A percentile compares a stretch with the other conserved stretches of the same genome.
These are phyloP conservation scores for Chamaetylas fuelleborni DNA, from an alignment of 2,113 vertebrate species.

Conservation along the genomic window DNA sequence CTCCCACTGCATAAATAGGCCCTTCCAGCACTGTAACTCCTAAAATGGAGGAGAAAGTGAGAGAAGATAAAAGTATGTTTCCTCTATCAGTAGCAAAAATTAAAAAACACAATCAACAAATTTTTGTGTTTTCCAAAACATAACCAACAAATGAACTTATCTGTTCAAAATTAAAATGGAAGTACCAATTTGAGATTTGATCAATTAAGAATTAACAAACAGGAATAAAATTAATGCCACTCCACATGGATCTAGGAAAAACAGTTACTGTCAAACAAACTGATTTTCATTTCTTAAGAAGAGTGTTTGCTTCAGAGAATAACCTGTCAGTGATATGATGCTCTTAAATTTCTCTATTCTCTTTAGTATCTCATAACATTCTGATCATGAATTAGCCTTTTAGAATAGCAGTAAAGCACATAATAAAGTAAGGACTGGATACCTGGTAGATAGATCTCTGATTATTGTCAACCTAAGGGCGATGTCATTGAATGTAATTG, in stretches of 20 bases:
- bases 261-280: background rate
- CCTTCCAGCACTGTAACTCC: constrained; percentile 83
- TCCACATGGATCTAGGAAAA: background rate
- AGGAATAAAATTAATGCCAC: background rate
- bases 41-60: constrained; percentile 40
- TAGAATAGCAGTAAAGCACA: background rate
- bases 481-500: background rate
- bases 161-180: background rate
- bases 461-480: background rate
- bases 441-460: background rate
- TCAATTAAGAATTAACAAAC: background rate
- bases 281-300: background rate
- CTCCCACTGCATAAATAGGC: constrained; percentile 82
- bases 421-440: background rate
- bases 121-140: background rate
- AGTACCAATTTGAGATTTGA: background rate
- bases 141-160: background rate
- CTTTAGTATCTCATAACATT: background rate
- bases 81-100: background rate
- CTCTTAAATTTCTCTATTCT: background rate
- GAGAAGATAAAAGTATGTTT: background rate
- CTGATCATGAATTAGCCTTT: background rate
- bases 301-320: background rate
- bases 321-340: background rate
- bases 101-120: background rate